Base-by-base conservation (phyloP, 1,140 invertebrate species). In the Cydia strobilella region DNA sequence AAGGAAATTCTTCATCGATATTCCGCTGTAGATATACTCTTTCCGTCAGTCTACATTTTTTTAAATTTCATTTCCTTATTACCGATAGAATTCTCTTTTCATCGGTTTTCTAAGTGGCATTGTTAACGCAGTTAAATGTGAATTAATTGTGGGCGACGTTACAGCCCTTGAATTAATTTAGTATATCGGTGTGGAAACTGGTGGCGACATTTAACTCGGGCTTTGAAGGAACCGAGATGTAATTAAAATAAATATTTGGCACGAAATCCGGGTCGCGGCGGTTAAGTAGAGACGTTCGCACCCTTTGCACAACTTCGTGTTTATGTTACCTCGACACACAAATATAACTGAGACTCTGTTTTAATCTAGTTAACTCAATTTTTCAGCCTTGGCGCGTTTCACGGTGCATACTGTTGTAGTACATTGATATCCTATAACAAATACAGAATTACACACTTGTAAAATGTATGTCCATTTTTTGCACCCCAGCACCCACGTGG, bases 211-310 rank as follows among this genome's bases (percentile, higher is more conserved):
- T 89, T 83, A 86, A 86, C 85, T 83, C 78, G 76, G 77, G 79
- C 84, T 83, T 83, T 82, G 77, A 83, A 87, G 83, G 80, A 84
- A 82, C 83, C 79, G 76, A 85, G 84, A 84, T 86, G 85, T 90
- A 91, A 92, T 90, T 92, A 90, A 90, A 90, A 90, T 92, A 90
- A 92, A 90, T 91, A 92, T 91, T 92, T 90, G 88, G 84, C 84
- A 83, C 82, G 76, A 88, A 91, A 90, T 92, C 86, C 83, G 83
- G 87, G 86, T 85, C 79, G 85, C 81, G 80, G 88, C 80, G 87
- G 88, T 88, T 89, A 87, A 86, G 86, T 85, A 84, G 85, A 90
- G 85, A 87, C 86, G 87, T 89, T 91, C 84, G 80, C 80, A 84
- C 85, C 88, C 90, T 90, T 92, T 92, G 88, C 89, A 88, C 85